Conservation (phyloP, 2,113 vertebrate species). For the Panthera tigris region DNA sequence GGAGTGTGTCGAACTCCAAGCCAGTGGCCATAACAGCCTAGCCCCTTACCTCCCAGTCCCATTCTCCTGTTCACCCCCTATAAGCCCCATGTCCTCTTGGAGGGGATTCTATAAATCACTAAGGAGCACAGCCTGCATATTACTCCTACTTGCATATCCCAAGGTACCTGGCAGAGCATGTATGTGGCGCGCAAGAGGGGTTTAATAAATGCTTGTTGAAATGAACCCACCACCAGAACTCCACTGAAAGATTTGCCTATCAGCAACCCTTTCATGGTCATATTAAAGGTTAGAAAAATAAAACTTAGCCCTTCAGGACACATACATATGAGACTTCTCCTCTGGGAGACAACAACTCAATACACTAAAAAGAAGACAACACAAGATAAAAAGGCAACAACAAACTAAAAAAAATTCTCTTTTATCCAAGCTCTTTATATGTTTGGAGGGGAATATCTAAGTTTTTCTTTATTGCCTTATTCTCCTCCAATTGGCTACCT, state of each 20-base stretch:
- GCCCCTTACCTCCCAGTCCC: not conserved
- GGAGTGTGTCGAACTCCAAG: not conserved
- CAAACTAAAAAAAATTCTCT: not conserved
- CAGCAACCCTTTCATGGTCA: not conserved
- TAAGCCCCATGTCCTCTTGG: not conserved
- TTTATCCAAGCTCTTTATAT: not conserved
- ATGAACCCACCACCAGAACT: conserved; percentile 19
- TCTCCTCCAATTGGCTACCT: not conserved
- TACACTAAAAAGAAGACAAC: not conserved
- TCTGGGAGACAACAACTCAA: not conserved
- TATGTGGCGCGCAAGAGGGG: not conserved
- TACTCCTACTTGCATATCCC: not conserved
- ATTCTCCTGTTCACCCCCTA: not conserved
- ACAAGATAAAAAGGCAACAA: not conserved
- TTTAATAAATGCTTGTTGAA: conserved; percentile 34
- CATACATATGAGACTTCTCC: not conserved
- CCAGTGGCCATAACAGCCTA: not conserved
- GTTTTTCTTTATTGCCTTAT: not conserved
- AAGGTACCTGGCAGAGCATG: not conserved
- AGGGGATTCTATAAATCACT: not conserved
- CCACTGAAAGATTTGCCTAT: conserved; percentile 18
- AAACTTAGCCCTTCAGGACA: not conserved
- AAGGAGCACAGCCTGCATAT: not conserved
- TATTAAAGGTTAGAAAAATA: conserved; percentile 30
- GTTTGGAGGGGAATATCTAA: not conserved